Percentiles rank a stretch among this genome's conserved stretches.
Evolutionary conservation across 2,113 vertebrate species (phyloP).

Genomic region (Polypterus senegalus): DNA sequence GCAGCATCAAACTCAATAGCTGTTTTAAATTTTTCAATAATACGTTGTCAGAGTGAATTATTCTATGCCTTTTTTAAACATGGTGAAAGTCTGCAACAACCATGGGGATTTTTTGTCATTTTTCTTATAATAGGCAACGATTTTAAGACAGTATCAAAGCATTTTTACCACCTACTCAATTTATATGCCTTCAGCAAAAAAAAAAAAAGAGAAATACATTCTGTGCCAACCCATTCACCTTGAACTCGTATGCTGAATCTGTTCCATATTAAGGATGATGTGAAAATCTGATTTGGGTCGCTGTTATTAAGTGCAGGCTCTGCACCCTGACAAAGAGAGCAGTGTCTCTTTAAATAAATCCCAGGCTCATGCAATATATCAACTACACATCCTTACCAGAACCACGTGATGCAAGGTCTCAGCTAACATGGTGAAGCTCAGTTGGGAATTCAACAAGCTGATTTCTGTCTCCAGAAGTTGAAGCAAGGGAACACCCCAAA

Average conservation of each 20-base stretch:
- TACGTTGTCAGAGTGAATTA: too few species aligned
- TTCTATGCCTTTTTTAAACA: too few species aligned
- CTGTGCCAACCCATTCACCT: constrained; percentile 12
- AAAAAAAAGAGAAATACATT: not conserved
- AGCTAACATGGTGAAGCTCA: not conserved
- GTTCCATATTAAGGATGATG: constrained; percentile 41
- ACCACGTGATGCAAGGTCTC: not conserved
- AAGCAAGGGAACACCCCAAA: not conserved
- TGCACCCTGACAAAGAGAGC: constrained; percentile 30
- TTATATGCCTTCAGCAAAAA: not conserved
- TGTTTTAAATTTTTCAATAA: too few species aligned
- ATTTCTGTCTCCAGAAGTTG: not conserved
- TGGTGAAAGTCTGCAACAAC: too few species aligned
- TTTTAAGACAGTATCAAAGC: too few species aligned
- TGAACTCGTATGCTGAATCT: constrained; percentile 25
- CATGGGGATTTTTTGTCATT: too few species aligned
- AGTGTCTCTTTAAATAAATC: constrained; percentile 43
- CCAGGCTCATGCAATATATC: constrained; percentile 39
- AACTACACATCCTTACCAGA: constrained; percentile 21
- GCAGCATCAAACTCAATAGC: too few species aligned
- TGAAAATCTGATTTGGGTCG: constrained; percentile 30
- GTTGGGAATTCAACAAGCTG: constrained; percentile 4
- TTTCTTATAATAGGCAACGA: too few species aligned
- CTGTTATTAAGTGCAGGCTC: constrained; percentile 31
- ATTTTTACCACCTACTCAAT: too few species aligned